Evolutionary conservation across 2,797 vertebrate species (phyloP).

Genomic region (Martes flavigula): DNA sequence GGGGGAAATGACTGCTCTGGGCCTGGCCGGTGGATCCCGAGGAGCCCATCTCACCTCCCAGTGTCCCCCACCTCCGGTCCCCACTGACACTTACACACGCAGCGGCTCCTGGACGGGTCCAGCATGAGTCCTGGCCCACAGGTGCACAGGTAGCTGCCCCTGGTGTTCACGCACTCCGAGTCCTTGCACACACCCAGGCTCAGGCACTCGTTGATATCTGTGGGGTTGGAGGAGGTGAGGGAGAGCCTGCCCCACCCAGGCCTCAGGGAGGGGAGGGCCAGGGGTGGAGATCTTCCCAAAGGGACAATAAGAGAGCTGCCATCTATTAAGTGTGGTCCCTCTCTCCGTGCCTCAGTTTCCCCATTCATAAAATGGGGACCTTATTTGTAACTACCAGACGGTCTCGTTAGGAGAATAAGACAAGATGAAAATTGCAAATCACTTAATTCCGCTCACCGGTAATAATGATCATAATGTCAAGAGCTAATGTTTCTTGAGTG

Average conservation of each 20-base stretch:
- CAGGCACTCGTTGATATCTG: slow-evolving; percentile 97
- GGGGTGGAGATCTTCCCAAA: background rate
- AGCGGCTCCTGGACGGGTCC: slow-evolving; percentile 94
- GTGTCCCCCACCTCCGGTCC: background rate
- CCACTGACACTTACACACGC: slow-evolving; percentile 93
- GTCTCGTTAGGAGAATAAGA: background rate
- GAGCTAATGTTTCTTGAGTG: background rate
- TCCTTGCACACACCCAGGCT: slow-evolving; percentile 93
- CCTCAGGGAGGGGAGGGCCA: background rate
- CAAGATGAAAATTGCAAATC: background rate
- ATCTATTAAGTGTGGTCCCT: background rate
- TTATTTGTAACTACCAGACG: background rate
- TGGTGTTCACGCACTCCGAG: slow-evolving; percentile 94
- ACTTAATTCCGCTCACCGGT: background rate
- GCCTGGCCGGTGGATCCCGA: accelerated
- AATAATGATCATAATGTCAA: background rate
- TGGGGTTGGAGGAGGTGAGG: background rate
- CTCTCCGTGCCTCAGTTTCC: background rate
- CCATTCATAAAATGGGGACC: background rate
- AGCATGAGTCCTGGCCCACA: slow-evolving; percentile 93
- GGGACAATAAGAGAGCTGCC: background rate
- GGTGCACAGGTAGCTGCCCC: slow-evolving; percentile 95
- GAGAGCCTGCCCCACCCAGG: accelerated
- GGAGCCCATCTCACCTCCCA: background rate
- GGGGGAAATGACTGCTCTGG: background rate